Evolutionary conservation across 2,113 vertebrate species (phyloP), one percentile per base, ranked within the genome.

Genomic region (Bettongia penicillata): DNA sequence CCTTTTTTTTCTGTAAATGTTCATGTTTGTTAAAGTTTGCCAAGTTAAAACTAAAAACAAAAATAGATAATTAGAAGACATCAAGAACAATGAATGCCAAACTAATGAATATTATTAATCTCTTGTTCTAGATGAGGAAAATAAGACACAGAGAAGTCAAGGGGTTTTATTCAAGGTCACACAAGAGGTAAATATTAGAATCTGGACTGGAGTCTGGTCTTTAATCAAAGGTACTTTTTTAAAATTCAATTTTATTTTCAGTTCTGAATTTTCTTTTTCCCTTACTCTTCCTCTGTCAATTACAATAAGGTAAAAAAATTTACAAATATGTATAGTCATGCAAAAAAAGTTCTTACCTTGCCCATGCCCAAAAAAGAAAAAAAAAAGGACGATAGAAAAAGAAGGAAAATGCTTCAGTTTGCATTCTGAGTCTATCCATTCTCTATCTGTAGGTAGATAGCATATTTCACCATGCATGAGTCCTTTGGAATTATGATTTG

Each of bases 121-220:
- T 53, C 97, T 47, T 95, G 96, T 97, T 97, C 91, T 93, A 98
- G 97, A 95, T 94, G 37, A 97, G 97, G 94, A 98, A 97, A 92
- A 95, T 93, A 52, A 94, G 90, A 68, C 96, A 95, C 90, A 97
- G 91, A 12, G 93, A 95, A 92, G 7, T 90, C 90, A 97, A 96
- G 89, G 53, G 89, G 9, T 25, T 91, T 93, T 91, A 96, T 23
- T 90, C 93, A 47, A 95, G 52, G 61, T 94, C 91, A 93, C 97
- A 98, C 48, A 93, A 94, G 84, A 98, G 92, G 98, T 98, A 96
- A 94, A 97, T 97, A 94, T 48, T 49, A 43, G 6, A 43, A 16
- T 52, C 22, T 37, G 92, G 14, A 90, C 53, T 26, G 61, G 51
- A 90, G 68, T 51, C 68, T 49, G 37, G 7, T 94, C 43, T 47